Evolutionary conservation across 2,888 invertebrate genomes (phyloP).

Genomic region (Mechanitis mazaeus): DNA sequence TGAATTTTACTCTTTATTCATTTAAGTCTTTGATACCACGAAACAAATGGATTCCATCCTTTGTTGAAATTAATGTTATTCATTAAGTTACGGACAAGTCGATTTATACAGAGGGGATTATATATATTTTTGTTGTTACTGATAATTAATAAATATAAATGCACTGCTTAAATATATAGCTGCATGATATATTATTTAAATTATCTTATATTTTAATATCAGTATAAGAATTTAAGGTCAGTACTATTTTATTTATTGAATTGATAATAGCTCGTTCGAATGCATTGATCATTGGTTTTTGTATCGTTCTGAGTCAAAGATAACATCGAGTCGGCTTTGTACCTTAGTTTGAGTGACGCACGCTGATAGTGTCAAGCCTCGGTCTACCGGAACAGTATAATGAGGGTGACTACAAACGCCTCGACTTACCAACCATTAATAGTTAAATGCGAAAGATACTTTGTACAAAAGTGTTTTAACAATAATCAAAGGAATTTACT

Average conservation of each 20-base stretch:
- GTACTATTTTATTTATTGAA: slow-evolving; percentile 12
- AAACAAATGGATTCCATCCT: slow-evolving; percentile 42
- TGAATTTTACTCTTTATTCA: slow-evolving; percentile 60
- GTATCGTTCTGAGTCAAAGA: slow-evolving; percentile 12
- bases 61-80: slow-evolving; percentile 33
- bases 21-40: slow-evolving; percentile 43
- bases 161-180: too few species aligned
- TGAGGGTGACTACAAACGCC: slow-evolving; percentile 49
- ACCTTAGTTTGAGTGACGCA: slow-evolving; percentile 37
- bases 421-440: slow-evolving; percentile 29
- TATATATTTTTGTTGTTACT: too few species aligned
- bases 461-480: slow-evolving; percentile 13
- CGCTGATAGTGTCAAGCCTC: slow-evolving; percentile 39
- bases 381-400: slow-evolving; percentile 53
- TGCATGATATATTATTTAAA: too few species aligned
- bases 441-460: slow-evolving; percentile 10
- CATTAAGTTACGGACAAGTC: slow-evolving; percentile 22
- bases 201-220: too few species aligned
- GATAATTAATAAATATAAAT: too few species aligned
- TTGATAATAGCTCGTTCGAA: slow-evolving; percentile 15
- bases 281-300: slow-evolving; percentile 15
- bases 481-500: slow-evolving; percentile 13
- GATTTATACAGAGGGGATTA: too few species aligned
- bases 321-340: slow-evolving; percentile 21
- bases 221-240: not conserved